Base-by-base conservation (phyloP, 2,797 vertebrate species). In the Gephyroberyx darwinii region DNA sequence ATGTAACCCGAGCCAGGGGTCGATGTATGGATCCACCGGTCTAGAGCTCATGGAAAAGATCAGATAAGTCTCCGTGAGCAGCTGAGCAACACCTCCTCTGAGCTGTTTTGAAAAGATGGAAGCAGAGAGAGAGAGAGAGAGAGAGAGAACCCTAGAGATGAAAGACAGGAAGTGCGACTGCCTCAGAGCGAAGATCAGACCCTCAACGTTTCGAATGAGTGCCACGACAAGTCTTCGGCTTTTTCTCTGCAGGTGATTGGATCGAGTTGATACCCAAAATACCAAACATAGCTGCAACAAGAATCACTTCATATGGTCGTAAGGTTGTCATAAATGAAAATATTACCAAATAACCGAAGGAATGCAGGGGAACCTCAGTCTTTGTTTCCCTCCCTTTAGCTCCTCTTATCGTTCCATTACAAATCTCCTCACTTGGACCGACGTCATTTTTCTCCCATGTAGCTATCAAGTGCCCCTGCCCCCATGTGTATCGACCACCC, bases 381-480 rank as follows among this genome's bases (percentile, higher is more conserved):
- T 87, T 81, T 84, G 78, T 81, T 82, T 80, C 78, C 26, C 62
- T 71, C 75, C 71, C 62, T 84, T 85, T 81, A 83, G 78, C 80
- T 87, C 66, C 31, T 85, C 87, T 92, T 93, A 91, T 92, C 87
- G 50, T 86, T 72, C 76, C 78, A 82, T 84, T 92, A 92, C 89
- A 91, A 93, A 93, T 92, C 89, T 89, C 84, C 66, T 71, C 22
- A 53, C 84, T 77, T 61, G 73, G 81, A 43, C 87, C 84, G 47
- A 92, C 69, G 87, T 93, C 89, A 93, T 93, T 93, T 92, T 93
- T 93, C 91, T 92, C 88, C 87, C 79, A 83, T 85, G 81, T 87
- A 88, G 88, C 90, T 91, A 90, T 92, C 89, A 91, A 91, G 89
- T 85, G 84, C 88, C 83, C 89, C 85, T 80, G 74, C 90, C 81